Evolutionary conservation across 2,113 vertebrate species (phyloP).

Genomic region (Atherinomorus stipes): DNA sequence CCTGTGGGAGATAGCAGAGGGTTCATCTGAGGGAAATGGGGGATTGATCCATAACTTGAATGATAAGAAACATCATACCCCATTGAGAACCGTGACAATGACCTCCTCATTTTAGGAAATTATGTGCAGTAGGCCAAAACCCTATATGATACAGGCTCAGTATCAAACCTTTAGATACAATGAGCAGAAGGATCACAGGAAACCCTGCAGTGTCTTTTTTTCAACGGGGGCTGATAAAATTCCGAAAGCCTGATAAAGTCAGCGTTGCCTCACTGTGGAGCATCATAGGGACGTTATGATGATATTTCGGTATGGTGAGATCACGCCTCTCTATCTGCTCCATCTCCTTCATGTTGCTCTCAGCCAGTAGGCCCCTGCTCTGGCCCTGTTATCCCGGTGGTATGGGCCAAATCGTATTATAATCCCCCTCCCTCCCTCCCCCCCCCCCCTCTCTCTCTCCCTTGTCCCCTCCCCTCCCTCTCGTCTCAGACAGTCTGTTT

Average conservation of each 20-base stretch:
- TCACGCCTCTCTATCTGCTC: conserved; percentile 49
- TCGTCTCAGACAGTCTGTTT: conserved; percentile 83
- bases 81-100: conserved; percentile 35
- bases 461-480: conserved; percentile 67
- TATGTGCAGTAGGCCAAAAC: conserved; percentile 2
- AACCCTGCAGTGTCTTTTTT: conserved; percentile 2
- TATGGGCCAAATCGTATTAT: conserved; percentile 86
- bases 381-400: conserved; percentile 81
- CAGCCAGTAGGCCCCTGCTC: conserved; percentile 69
- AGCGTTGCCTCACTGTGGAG: conserved; percentile 26
- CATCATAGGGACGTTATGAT: conserved; percentile 24
- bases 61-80: conserved; percentile 55
- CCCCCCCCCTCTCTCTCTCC: too few relatives aligned
- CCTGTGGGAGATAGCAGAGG: conserved; percentile 25
- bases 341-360: conserved; percentile 61
- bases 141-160: neutral
- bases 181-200: neutral
- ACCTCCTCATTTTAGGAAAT: conserved; percentile 19
- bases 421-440: conserved; percentile 59
- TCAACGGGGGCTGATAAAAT: conserved; percentile 26
- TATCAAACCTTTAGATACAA: conserved; percentile 24
- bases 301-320: conserved; percentile 40
- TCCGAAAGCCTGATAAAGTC: conserved; percentile 45
- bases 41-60: conserved; percentile 46
- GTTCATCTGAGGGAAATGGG: conserved; percentile 38